Percentiles rank a stretch among this genome's conserved stretches.
Conservation (phyloP, 2,113 vertebrate species). For the Bambusicola thoracicus region DNA sequence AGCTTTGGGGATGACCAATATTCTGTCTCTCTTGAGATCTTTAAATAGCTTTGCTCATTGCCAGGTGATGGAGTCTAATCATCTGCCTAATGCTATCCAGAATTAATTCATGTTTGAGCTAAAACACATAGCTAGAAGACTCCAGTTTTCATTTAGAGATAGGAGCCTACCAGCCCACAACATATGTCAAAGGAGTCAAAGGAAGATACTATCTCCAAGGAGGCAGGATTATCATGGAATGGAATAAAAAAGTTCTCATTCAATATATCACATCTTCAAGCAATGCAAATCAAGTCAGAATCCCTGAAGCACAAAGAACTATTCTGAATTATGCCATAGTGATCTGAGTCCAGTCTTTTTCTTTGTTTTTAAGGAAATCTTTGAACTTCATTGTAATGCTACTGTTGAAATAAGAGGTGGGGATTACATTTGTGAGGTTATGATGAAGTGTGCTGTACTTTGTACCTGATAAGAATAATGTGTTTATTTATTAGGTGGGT, state of each 20-base stretch:
- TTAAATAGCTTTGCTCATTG: background rate
- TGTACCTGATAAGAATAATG: constrained; percentile 61
- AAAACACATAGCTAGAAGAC: background rate
- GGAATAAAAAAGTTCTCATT: background rate
- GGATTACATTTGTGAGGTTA: constrained; percentile 6
- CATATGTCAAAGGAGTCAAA: background rate
- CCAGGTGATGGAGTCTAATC: background rate
- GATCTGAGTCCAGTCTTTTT: background rate
- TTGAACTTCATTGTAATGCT: constrained; percentile 10
- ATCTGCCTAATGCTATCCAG: background rate
- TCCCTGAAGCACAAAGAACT: background rate
- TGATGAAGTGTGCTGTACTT: constrained; percentile 46
- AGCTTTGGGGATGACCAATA: background rate
- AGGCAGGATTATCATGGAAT: background rate
- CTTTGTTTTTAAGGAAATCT: background rate
- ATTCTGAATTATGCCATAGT: background rate
- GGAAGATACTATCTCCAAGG: background rate
- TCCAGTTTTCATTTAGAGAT: background rate
- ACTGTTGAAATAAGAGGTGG: background rate
- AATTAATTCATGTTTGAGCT: background rate
- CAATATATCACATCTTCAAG: background rate
- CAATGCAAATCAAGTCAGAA: background rate
- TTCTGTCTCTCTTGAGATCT: background rate
- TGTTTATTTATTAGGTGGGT: constrained; percentile 53
- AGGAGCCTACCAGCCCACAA: background rate